These are phyloP conservation scores for Vimba vimba DNA, from an alignment of 2,113 vertebrate species.

Conservation along the genomic window DNA sequence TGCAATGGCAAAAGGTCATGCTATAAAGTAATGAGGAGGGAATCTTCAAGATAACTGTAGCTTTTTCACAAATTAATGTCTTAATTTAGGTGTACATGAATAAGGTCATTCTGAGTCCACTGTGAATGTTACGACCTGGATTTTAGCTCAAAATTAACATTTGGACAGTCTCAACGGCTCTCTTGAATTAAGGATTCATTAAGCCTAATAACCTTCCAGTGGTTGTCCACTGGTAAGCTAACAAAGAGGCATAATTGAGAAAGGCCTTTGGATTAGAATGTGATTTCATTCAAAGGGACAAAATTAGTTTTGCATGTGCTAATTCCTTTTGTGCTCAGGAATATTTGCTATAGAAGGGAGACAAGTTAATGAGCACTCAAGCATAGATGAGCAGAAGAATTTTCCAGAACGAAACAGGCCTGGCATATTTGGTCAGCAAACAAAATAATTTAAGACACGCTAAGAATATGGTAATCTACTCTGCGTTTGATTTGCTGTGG, in stretches of 20 bases:
- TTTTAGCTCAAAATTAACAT: slow-evolving; percentile 25
- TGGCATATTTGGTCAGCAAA: slow-evolving; percentile 30
- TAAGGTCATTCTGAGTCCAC: neutral
- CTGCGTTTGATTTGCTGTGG: neutral
- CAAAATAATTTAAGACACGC: slow-evolving; percentile 11
- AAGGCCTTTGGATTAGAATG: slow-evolving; percentile 50
- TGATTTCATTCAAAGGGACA: slow-evolving; percentile 50
- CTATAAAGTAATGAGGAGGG: slow-evolving; percentile 15
- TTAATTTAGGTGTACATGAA: slow-evolving; percentile 18
- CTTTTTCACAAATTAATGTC: slow-evolving; percentile 30
- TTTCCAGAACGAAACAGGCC: slow-evolving; percentile 24
- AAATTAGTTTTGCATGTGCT: slow-evolving; percentile 57
- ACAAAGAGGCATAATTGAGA: slow-evolving; percentile 48
- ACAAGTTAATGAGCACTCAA: slow-evolving; percentile 55
- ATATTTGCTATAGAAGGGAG: slow-evolving; percentile 36
- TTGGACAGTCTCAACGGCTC: slow-evolving; percentile 9
- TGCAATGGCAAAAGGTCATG: slow-evolving; percentile 27
- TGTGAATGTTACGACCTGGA: neutral
- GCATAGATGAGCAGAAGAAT: slow-evolving; percentile 37
- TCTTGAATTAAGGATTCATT: slow-evolving; percentile 44
- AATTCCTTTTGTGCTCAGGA: slow-evolving; percentile 46
- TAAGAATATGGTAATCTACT: slow-evolving; percentile 32
- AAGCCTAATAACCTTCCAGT: slow-evolving; percentile 46
- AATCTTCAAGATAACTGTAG: slow-evolving; percentile 24
- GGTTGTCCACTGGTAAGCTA: slow-evolving; percentile 11